Base-by-base conservation (phyloP, 2,113 vertebrate species). In the Chionodraco myersi region DNA sequence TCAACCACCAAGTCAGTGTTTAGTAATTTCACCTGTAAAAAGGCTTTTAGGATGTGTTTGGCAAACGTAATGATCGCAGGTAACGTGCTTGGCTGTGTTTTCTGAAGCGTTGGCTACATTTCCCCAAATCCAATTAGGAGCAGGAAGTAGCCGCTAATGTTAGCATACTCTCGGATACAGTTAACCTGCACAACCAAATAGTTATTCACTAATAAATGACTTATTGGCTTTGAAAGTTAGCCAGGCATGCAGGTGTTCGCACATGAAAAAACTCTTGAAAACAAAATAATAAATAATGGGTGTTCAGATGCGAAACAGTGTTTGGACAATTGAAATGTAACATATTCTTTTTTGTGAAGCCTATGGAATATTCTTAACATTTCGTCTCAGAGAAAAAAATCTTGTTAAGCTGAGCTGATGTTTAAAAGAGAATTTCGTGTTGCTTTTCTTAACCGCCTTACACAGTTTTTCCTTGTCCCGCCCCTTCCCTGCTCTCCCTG, bases 401-500 rank as follows among this genome's bases (percentile, higher is more conserved):
- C 53, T 67, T 3, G 7, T 45, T 7, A 14, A 16, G 36, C 56
- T n/a, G 56, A 54, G 26, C 48, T 23, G 11, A 60, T 49, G 64
- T 58, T 79, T 69, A 48, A 60, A 58, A 85, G 23, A 14, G 44
- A 23, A 12, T 18, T 34, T 4, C 45, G 70, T 47, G 5, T 49
- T 41, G 47, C 62, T 48, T 65, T 77, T 70, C 57, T 53, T 53
- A 26, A 45, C 36, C 63, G 53, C 54, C 61, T 86, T 82, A 82
- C 72, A 59, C 74, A 63, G 10, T 84, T 87, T 87, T 89, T 87
- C 88, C 85, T 45, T 57, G 23, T 58, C n/a, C 45, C n/a, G 48
- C 53, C 26, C 45, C 62, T 59, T 60, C n/a, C 56, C 80, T 68
- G 16, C 36, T 49, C 58, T 47, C 1, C 0, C 75, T 56, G 63